Base-by-base conservation (phyloP, 1,140 invertebrate genomes). In the Orussus abietinus region DNA sequence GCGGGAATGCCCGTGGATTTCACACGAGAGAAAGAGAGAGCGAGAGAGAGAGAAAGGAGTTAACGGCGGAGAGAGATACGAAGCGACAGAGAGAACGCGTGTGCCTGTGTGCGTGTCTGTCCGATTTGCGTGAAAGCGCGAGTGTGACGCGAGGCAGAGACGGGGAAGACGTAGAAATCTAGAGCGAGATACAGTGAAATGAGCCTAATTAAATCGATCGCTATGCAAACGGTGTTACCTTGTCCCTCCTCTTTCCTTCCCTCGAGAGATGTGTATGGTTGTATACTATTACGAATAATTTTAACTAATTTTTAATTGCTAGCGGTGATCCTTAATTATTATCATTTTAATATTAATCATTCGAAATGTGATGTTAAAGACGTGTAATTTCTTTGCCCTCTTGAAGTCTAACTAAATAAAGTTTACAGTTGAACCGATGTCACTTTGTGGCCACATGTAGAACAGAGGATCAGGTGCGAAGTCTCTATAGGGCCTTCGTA, bases 231-330 rank as follows among this genome's bases (percentile, higher is more conserved):
- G 51, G n/a, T n/a, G n/a, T 53, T 62, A 56, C 58, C 45, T 50
- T 57, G 56, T 49, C 47, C 51, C 53, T 41, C 37, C 45, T 30
- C 38, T 45, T 32, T 42, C 48, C 22, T 38, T 45, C 43, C 36
- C 26, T 10, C 21, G 33, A 52, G 51, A 59, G 47, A 57, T 57
- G 57, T 64, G 57, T 69, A 69, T 71, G 66, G 62, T 69, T 72
- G 69, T 72, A 71, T 57, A 72, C 68, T 72, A 72, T 67, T 72
- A 71, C 69, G 69, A 70, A 64, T 71, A 69, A 69, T 67, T 67
- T 59, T 68, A 69, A 56, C 46, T 63, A 66, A 71, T 66, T 72
- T 69, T 68, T 69, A 66, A 69, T 64, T 64, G 46, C 56, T 69
- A 68, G 57, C 62, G 59, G 47, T 65, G 57, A 59, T 62, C 54